Conservation (phyloP, 2,888 invertebrate genomes). For the Cryptocheilus praepositus region DNA sequence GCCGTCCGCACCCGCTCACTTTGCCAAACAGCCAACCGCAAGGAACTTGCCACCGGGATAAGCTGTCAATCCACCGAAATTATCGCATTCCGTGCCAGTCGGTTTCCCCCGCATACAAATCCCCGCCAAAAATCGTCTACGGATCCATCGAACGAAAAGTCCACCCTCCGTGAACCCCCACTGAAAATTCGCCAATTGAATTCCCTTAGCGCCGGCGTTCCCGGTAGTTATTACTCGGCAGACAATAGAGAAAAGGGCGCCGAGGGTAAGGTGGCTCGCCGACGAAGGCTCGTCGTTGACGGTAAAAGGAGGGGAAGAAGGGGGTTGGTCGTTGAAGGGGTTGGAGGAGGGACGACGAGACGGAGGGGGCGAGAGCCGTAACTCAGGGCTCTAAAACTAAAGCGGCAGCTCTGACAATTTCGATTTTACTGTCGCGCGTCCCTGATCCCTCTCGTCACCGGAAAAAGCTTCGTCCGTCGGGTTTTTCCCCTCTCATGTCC, state of each 20-base stretch:
- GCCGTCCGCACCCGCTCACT: no score
- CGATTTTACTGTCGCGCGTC: constrained; percentile 68
- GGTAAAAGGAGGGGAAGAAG: constrained; percentile 11
- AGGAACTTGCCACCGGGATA: no score
- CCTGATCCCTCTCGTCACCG: constrained; percentile 60
- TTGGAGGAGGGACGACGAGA: constrained; percentile 8
- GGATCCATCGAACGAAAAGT: no score
- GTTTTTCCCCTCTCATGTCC: constrained; percentile 46
- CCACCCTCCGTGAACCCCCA: constrained; percentile 1
- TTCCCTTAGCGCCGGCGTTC: constrained; percentile 17
- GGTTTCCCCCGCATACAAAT: no score
- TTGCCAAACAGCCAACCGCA: no score
- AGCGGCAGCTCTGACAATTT: constrained; percentile 70
- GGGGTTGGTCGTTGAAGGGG: constrained; percentile 2
- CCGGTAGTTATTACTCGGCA: constrained; percentile 44
- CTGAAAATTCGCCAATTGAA: constrained; percentile 44
- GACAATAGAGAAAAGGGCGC: constrained; percentile 37
- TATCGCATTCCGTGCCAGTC: no score
- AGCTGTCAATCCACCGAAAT: no score
- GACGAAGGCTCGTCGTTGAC: neutral
- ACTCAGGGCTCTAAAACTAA: constrained; percentile 68
- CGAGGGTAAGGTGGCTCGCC: neutral
- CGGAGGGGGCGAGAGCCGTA: constrained; percentile 47
- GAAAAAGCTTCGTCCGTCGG: constrained; percentile 49
- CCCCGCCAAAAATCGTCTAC: no score